Percentiles rank a stretch among this genome's conserved stretches.
Evolutionary conservation across 2,888 invertebrate species (phyloP).

Genomic region (Acronicta psi): DNA sequence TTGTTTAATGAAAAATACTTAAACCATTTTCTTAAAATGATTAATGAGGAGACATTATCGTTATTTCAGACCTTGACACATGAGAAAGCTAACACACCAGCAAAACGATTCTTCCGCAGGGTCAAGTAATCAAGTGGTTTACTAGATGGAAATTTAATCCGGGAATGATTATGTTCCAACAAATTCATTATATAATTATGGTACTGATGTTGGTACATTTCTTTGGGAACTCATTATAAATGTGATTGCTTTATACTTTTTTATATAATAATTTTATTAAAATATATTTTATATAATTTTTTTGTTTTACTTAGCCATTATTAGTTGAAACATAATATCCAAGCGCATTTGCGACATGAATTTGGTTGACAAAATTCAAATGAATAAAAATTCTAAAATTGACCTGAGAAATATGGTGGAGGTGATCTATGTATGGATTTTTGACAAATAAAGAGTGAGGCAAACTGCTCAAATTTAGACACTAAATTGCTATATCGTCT

Average conservation of each 20-base stretch:
- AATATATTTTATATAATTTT: constrained; percentile 1
- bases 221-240: constrained; percentile 43
- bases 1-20: too few relatives aligned
- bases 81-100: constrained; percentile 84
- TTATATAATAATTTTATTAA: constrained; percentile 36
- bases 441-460: too few relatives aligned
- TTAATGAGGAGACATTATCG: neutral
- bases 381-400: too few relatives aligned
- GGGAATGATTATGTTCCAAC: constrained; percentile 8
- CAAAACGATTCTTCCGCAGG: constrained; percentile 89
- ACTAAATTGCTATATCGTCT: too few relatives aligned
- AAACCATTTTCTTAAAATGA: too few relatives aligned
- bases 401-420: too few relatives aligned
- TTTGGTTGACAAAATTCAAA: too few relatives aligned
- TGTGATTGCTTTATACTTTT: constrained; percentile 51
- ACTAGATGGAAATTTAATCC: constrained; percentile 3
- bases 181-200: neutral
- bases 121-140: constrained; percentile 69
- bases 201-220: constrained; percentile 22
- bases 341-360: too few relatives aligned
- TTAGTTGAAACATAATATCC: neutral
- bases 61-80: constrained; percentile 89
- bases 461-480: too few relatives aligned
- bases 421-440: too few relatives aligned
- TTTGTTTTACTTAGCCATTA: neutral